Conservation (phyloP, 2,888 invertebrate species). For the Alloscopus bannaensis region DNA sequence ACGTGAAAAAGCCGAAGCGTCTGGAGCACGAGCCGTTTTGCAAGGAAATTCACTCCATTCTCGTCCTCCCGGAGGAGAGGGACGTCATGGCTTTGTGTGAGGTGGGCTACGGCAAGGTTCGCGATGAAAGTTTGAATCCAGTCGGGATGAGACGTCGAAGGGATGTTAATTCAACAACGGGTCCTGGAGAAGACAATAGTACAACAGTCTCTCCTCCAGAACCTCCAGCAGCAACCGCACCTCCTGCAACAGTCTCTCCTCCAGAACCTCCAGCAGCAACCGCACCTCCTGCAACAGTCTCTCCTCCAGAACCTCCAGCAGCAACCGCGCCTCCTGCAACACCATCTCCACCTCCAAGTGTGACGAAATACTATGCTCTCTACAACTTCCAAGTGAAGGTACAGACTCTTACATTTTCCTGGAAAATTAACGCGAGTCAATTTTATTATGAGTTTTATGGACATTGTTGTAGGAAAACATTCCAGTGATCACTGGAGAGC, state of each 20-base stretch:
- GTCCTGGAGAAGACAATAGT: neutral
- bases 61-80: conserved; percentile 25
- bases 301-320: neutral
- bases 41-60: conserved; percentile 34
- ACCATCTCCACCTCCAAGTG: neutral
- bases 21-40: conserved; percentile 38
- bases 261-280: neutral
- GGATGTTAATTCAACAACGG: neutral
- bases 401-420: conserved; percentile 7
- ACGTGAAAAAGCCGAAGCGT: conserved; percentile 25
- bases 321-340: neutral
- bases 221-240: neutral
- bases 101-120: neutral
- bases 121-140: neutral
- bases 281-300: neutral
- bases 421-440: neutral
- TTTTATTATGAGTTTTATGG: neutral
- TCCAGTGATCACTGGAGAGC: conserved; percentile 24
- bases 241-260: neutral
- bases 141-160: neutral
- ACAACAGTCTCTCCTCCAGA: neutral
- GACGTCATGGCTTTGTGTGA: conserved; percentile 31
- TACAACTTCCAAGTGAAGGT: conserved; percentile 17
- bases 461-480: conserved; percentile 22
- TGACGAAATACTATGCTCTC: conserved; percentile 4